These are phyloP conservation scores for Tanypteryx hageni DNA, from an alignment of 2,888 invertebrate genomes.

Conservation along the genomic window DNA sequence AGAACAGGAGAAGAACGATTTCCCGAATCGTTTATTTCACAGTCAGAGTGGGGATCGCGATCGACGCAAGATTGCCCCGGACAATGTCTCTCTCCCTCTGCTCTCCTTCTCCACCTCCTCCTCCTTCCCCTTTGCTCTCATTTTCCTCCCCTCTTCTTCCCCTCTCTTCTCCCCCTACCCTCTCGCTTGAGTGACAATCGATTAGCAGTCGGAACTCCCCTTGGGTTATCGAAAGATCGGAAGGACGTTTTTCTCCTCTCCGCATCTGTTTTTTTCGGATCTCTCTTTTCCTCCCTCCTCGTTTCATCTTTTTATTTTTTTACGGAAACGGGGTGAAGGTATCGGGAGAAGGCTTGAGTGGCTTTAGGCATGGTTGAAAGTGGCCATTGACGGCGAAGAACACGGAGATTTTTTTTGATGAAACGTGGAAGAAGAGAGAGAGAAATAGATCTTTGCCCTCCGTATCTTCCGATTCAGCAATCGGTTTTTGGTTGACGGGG, in stretches of 20 bases:
- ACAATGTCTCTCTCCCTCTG: background rate
- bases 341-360: background rate
- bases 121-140: background rate
- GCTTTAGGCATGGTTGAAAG: background rate
- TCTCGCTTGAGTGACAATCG: conserved; percentile 59
- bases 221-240: conserved; percentile 62
- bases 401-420: background rate
- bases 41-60: conserved; percentile 21
- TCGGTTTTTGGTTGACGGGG: background rate
- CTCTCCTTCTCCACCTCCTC: background rate
- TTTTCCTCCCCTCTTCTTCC: background rate
- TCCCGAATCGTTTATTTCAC: conserved; percentile 52
- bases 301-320: background rate
- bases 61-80: conserved; percentile 49
- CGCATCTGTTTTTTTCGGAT: background rate
- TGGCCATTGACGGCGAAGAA: background rate
- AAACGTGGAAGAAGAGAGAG: background rate
- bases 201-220: conserved; percentile 50
- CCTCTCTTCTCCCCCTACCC: background rate
- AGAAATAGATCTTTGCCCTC: background rate
- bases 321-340: conserved; percentile 1
- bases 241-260: background rate
- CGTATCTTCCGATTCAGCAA: conserved; percentile 13
- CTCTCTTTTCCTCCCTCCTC: background rate
- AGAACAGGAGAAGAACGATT: conserved; percentile 40